Percentiles rank a stretch among this genome's conserved stretches.
These are phyloP conservation scores for Atherix ibis DNA, from an alignment of 2,888 invertebrate genomes.

Conservation along the genomic window DNA sequence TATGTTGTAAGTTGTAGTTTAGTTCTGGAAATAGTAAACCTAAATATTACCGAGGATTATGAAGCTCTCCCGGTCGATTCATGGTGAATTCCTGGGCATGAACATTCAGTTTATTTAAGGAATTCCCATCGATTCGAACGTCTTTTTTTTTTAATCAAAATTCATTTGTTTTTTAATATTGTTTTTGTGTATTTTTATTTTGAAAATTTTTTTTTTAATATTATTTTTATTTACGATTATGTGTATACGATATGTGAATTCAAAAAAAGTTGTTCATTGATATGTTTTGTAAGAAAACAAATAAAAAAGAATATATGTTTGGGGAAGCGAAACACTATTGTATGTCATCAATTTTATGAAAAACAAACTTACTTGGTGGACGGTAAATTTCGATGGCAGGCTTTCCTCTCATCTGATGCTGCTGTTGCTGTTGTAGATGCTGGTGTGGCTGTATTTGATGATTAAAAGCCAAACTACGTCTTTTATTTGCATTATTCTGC, in stretches of 20 bases:
- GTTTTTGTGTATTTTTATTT: no score
- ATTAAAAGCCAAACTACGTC: slow-evolving; percentile 57
- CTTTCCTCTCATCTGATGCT: slow-evolving; percentile 40
- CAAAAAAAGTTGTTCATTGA: no score
- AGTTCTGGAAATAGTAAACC: slow-evolving; percentile 24
- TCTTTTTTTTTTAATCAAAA: slow-evolving; percentile 24
- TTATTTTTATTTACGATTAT: no score
- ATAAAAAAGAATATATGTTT: no score
- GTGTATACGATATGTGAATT: no score
- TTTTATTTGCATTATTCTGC: slow-evolving; percentile 45
- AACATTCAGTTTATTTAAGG: slow-evolving; percentile 57
- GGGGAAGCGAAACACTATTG: slow-evolving; percentile 9
- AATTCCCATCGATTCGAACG: slow-evolving; percentile 44
- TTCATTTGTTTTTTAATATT: neutral
- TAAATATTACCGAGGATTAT: slow-evolving; percentile 21
- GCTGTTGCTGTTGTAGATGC: slow-evolving; percentile 20
- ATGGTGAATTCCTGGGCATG: slow-evolving; percentile 84
- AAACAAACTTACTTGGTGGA: slow-evolving; percentile 57
- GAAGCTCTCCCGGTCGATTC: slow-evolving; percentile 31
- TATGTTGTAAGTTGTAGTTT: slow-evolving; percentile 34
- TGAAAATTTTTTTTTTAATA: no score
- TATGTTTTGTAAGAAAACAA: no score
- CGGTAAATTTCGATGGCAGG: slow-evolving; percentile 79
- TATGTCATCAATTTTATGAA: slow-evolving; percentile 15
- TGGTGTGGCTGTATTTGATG: slow-evolving; percentile 27